A percentile compares a stretch with the other conserved stretches of the same genome.
phyloP scores from a whole-genome alignment of 1,140 invertebrate species.

The Liolophura sinensis region DNA sequence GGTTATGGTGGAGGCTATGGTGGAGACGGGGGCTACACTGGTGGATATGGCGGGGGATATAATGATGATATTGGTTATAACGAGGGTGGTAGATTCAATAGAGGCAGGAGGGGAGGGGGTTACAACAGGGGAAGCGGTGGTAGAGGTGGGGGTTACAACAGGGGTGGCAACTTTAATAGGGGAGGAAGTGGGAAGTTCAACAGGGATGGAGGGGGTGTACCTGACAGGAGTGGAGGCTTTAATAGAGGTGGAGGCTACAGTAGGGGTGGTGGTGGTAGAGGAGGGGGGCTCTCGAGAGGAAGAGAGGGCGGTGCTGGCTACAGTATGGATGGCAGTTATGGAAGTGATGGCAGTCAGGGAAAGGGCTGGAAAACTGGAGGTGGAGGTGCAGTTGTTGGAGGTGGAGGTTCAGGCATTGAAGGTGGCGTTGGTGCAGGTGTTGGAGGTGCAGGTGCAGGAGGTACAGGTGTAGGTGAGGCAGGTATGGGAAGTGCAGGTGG shows the following conservation, averaged over 20 bases:
- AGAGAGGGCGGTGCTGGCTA: no score
- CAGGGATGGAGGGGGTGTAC: background rate
- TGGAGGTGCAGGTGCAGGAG: no score
- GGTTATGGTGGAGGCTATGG: conserved; percentile 1
- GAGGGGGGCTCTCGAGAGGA: background rate
- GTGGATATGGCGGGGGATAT: background rate
- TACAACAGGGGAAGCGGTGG: background rate
- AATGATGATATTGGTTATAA: background rate
- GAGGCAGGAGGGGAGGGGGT: background rate
- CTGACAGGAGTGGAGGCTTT: background rate
- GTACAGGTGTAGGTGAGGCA: no score
- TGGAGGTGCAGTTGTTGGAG: no score
- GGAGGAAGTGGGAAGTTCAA: conserved; percentile 1
- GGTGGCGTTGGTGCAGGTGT: no score
- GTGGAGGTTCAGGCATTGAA: no score
- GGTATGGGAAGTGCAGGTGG: no score
- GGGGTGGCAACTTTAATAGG: background rate
- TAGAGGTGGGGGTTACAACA: background rate
- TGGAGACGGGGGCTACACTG: no score
- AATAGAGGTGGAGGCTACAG: background rate
- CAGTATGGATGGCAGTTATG: no score
- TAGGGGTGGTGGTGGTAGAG: background rate
- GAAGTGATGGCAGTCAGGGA: no score
- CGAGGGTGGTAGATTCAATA: background rate
- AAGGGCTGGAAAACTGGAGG: no score